phyloP scores from a whole-genome alignment of 2,797 vertebrate genomes.

The Philypnodon macrostomus region DNA sequence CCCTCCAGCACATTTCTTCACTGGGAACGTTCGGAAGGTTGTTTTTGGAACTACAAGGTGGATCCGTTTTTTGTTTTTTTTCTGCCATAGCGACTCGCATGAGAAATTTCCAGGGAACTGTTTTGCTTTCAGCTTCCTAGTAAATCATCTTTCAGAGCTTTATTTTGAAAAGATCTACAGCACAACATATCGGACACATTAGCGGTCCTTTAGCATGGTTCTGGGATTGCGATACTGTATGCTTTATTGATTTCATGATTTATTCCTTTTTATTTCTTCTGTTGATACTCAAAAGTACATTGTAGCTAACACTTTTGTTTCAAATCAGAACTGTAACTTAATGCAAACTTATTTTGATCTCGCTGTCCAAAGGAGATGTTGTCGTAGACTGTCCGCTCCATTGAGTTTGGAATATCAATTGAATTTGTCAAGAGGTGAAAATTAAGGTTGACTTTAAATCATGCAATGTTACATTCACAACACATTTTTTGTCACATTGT shows the following conservation, averaged over 20 bases:
- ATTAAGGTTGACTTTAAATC: constrained; percentile 57
- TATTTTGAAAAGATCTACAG: constrained; percentile 68
- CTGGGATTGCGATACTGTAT: constrained; percentile 67
- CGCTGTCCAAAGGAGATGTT: constrained; percentile 48
- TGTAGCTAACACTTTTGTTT: constrained; percentile 66
- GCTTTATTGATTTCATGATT: constrained; percentile 57
- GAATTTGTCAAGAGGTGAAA: constrained; percentile 49
- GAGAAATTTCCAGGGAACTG: constrained; percentile 49
- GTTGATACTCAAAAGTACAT: constrained; percentile 51
- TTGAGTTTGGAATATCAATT: constrained; percentile 48
- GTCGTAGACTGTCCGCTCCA: constrained; percentile 68
- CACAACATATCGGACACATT: constrained; percentile 60
- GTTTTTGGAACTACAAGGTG: too few relatives aligned
- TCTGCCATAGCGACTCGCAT: constrained; percentile 68
- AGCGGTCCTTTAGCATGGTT: constrained; percentile 72
- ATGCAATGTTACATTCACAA: constrained; percentile 70
- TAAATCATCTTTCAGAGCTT: constrained; percentile 69
- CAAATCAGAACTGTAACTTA: constrained; percentile 48
- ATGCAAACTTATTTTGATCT: constrained; percentile 50
- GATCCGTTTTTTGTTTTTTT: too few relatives aligned
- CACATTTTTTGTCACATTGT: constrained; percentile 64
- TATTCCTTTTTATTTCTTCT: constrained; percentile 52
- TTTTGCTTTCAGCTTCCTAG: constrained; percentile 58
- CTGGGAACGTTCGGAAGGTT: constrained; percentile 48
- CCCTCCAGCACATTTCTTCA: constrained; percentile 64